Base-by-base conservation (phyloP, 2,113 vertebrate species). In the Semicossyphus pulcher region DNA sequence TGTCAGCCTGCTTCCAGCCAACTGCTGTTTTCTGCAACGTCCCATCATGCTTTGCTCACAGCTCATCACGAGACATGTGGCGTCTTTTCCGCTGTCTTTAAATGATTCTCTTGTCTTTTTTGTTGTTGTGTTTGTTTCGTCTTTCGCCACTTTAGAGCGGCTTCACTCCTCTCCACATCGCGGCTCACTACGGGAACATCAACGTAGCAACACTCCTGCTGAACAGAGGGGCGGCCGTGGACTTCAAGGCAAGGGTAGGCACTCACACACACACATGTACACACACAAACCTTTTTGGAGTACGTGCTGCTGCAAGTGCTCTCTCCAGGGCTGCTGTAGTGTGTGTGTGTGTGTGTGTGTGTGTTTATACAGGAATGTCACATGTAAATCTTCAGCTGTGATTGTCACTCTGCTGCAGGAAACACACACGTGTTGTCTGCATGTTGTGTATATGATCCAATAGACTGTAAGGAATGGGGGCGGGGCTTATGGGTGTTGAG, bases 111-210 rank as follows among this genome's bases (percentile, higher is more conserved):
- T 39, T 51, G 16, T 12, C 0, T 62, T 23, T 16, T 47, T 9
- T 25, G 5, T 39, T 41, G 21, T 3, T 18, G 61, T 78, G 23
- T 84, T 53, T 89, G 8, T 60, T 20, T 10, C 5, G 10, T 87
- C 25, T 56, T 5, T 86, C 67, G 6, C 91, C 74, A 70, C 81
- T 80, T 39, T 41, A 99, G 97, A 99, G 97, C 36, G 97, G 97
- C 23, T 99, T 99, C 34, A 99, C 97, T 9, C 97, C 97, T 45
- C 92, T 99, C 72, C 97, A 99, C 70, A 99, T 99, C 7, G 96
- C 97, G 0, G 96, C 97, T 0, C 97, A 99, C 89, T 99, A 99
- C 0, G 97, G 98, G 49, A 99, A 99, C 0, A 98, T 98, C 88
- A 99, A 99, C 1, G 97, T 99, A 77, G 97, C 97, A 0, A 98